Base-by-base conservation (phyloP, 1,140 invertebrate species). In the Leptoteleia sp. region DNA sequence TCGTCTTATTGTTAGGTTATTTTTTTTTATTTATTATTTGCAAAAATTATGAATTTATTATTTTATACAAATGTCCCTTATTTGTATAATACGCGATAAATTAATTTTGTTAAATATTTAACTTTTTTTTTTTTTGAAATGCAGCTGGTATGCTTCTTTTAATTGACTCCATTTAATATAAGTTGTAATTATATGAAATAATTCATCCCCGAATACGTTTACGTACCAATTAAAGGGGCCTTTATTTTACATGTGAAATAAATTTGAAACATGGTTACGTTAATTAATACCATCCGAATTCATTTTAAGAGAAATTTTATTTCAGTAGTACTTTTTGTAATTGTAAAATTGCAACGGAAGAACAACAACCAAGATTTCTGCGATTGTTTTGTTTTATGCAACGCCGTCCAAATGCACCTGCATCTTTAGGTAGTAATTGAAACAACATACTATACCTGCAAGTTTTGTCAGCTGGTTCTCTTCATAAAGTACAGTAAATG, bases 381-480 rank as follows among this genome's bases (percentile, higher is more conserved):
- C 33, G 37, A 59, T 62, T 72, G 68, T 72, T 72, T 72, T 64
- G 52, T 64, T 72, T 64, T 12, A 40, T 19, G 40, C 19, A 70
- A 59, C 43, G 33, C 8, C 47, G 37, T 45, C 15, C 29, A 72
- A 55, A 62, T 61, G 68, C 68, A 72, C 68, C 68, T 72, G 68
- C 68, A 72, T 55, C 68, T 72, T 70, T 25, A 48, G 57, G 57
- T 47, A 72, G 48, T 55, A 72, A 64, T 73, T 62, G 59, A 62
- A 64, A 50, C 70, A 57, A 42, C 48, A 52, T 64, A 48, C 47
- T 72, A 64, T 72, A 72, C 33, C 48, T 73, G 37, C 52, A 75
- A 57, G 35, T 75, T 75, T 75, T 75, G 71, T 75, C 70, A 75
- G 70, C 59, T 75, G 70, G 40, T 64, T 43, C 59, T 52, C 40